Conservation (phyloP, 2,113 vertebrate genomes). For the Ceyx melanurus region DNA sequence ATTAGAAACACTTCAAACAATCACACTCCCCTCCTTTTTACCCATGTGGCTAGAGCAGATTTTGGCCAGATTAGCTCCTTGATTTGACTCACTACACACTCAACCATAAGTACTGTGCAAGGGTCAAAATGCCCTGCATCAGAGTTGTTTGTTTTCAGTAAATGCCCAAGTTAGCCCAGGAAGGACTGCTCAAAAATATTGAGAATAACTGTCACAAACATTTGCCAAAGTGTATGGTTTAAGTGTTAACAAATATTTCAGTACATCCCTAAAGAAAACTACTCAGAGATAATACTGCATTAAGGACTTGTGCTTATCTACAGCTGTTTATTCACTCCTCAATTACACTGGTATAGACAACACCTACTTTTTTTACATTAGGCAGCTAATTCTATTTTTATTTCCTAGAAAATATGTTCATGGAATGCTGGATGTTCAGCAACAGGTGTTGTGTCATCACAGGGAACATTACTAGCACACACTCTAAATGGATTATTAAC, state of each 20-base stretch:
- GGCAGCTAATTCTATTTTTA: neutral
- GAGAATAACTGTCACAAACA: neutral
- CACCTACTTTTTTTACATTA: neutral
- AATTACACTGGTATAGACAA: neutral
- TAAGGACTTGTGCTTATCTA: neutral
- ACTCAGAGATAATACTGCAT: neutral
- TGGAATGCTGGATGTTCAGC: neutral
- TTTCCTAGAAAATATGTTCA: neutral
- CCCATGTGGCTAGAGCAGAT: neutral
- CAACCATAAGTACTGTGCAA: neutral
- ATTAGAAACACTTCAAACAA: neutral
- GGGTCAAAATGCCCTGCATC: neutral
- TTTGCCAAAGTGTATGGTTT: neutral
- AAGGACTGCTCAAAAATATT: neutral
- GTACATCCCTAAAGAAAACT: neutral
- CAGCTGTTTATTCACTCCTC: neutral
- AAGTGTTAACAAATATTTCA: neutral
- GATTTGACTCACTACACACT: neutral
- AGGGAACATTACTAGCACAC: neutral
- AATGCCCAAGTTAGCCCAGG: neutral
- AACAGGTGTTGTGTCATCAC: neutral
- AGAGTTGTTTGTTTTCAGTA: neutral
- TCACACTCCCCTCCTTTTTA: neutral
- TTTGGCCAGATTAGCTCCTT: neutral
- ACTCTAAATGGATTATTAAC: neutral